These are phyloP conservation scores for Vulpes ferrilata DNA, from an alignment of 2,113 vertebrate species.

Conservation along the genomic window DNA sequence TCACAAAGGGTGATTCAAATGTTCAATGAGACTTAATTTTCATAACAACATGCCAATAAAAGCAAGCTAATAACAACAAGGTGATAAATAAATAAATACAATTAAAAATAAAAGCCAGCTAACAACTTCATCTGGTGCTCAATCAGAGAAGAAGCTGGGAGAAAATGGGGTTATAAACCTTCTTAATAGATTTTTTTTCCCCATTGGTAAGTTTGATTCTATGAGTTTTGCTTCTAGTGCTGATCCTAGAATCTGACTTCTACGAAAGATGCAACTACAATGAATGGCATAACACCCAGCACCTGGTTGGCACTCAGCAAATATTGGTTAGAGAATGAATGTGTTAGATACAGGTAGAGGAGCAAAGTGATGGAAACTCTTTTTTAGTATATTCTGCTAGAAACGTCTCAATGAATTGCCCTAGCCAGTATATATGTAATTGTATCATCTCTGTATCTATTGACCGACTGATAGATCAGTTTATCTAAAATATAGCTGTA, in stretches of 20 bases:
- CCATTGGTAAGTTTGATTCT: constrained; percentile 24
- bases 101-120: neutral
- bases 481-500: constrained; percentile 29
- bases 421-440: neutral
- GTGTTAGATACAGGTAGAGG: neutral
- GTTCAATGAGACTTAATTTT: constrained; percentile 46
- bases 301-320: neutral
- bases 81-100: neutral
- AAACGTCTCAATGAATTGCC: constrained; percentile 24
- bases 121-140: neutral
- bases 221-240: neutral
- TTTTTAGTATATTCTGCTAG: constrained; percentile 40
- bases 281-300: neutral
- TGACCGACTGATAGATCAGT: neutral
- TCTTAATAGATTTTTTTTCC: neutral
- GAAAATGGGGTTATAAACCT: neutral
- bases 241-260: constrained; percentile 23
- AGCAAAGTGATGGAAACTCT: neutral
- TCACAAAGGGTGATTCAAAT: neutral
- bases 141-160: neutral
- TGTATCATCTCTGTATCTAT: neutral
- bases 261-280: neutral
- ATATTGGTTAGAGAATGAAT: constrained; percentile 43
- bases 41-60: neutral
- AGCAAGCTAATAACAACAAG: neutral